Evolutionary conservation across 2,797 vertebrate species (phyloP).

Genomic region (Argya squamiceps): DNA sequence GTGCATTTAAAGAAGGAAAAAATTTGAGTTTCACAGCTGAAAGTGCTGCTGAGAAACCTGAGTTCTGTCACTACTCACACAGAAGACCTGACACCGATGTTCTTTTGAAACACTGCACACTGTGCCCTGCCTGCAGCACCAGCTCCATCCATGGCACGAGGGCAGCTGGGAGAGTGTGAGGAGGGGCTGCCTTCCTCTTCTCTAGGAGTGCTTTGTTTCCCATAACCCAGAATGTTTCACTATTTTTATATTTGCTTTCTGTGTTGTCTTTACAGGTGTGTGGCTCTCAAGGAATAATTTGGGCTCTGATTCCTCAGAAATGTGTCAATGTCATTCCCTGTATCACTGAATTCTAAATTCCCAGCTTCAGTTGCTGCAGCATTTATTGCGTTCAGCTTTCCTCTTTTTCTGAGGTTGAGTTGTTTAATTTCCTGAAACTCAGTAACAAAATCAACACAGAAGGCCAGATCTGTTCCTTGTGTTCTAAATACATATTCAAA

Average conservation of each 20-base stretch:
- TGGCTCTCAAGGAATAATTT: background rate
- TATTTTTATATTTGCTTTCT: background rate
- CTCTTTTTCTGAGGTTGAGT: background rate
- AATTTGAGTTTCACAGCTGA: background rate
- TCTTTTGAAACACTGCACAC: background rate
- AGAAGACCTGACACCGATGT: fast-evolving
- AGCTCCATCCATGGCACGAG: background rate
- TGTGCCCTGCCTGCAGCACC: background rate
- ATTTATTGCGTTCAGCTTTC: background rate
- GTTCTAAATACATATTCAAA: background rate
- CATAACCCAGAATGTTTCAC: background rate
- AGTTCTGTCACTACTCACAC: background rate
- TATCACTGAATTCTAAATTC: background rate
- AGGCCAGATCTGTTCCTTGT: background rate
- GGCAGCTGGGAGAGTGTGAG: background rate
- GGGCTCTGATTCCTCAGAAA: background rate
- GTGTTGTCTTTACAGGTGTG: background rate
- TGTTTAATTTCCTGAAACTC: background rate
- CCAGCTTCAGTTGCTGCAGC: background rate
- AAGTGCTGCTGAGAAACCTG: background rate
- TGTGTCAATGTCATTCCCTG: background rate
- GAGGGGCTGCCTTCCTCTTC: background rate
- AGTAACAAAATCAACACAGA: background rate
- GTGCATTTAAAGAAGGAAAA: background rate
- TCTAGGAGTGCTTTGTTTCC: background rate